Conservation (phyloP, 2,888 invertebrate species). For the Caenorhabditis angaria region DNA sequence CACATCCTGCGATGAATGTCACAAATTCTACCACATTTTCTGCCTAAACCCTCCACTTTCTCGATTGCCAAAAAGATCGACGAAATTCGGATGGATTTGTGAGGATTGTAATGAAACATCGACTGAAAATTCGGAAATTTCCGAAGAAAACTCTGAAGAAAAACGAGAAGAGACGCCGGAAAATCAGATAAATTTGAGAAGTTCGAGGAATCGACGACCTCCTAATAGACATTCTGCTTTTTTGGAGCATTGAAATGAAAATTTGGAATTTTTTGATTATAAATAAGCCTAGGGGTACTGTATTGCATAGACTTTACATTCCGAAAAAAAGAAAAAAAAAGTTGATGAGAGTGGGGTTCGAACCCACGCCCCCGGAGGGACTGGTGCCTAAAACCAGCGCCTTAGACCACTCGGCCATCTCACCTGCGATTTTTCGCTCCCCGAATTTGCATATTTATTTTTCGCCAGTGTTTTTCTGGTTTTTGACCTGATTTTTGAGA, state of each 20-base stretch:
- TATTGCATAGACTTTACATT: no score
- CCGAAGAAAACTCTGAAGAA: no score
- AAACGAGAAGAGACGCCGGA: no score
- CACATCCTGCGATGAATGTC: conserved; percentile 93
- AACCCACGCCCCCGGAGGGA: conserved; percentile 76
- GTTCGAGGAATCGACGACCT: conserved; percentile 25
- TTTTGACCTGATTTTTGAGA: no score
- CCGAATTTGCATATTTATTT: no score
- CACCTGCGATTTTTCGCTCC: no score
- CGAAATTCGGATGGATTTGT: conserved; percentile 44
- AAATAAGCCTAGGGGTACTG: no score
- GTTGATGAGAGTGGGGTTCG: conserved; percentile 60
- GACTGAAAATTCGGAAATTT: no score
- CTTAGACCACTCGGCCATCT: conserved; percentile 86
- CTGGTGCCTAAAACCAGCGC: conserved; percentile 91
- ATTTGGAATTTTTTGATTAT: no score
- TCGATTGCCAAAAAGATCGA: conserved; percentile 29
- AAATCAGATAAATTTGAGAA: no score
- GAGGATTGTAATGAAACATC: conserved; percentile 42
- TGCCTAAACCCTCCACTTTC: conserved; percentile 93
- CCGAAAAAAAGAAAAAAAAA: background rate
- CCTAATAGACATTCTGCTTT: conserved; percentile 21
- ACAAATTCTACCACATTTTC: conserved; percentile 88
- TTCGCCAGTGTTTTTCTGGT: no score
- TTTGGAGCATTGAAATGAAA: conserved; percentile 20